Base-by-base conservation (phyloP, 2,888 invertebrate genomes). In the Lithophane ornitopus region DNA sequence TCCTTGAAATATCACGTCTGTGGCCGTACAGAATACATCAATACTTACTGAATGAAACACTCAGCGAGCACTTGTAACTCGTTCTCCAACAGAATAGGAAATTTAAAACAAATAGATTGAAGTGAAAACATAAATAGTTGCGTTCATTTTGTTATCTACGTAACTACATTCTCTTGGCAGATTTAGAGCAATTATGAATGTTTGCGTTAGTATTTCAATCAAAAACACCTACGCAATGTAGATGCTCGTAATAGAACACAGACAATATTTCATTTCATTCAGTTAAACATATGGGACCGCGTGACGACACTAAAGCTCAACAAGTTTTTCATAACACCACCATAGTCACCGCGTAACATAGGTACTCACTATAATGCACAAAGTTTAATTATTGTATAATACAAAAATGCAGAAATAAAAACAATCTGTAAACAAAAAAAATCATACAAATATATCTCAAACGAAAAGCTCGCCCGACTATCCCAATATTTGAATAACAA, bases 251-350 rank as follows among this genome's bases (percentile, higher is more conserved):
- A 68, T 71, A 74, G 54, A 82, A 75, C 28, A 58, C 62, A 74
- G 28, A 70, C 70, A 62, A 81, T 76, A 81, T 71, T 74, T 79
- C 52, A 72, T 71, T 82, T 72, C 70, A 75, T 82, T 73, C 82
- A 78, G 14, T 26, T 54, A 26, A 65, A 62, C 68, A 66, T 56
- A 49, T 44, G 59, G 59, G n/a, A 44, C 14, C 22, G 66, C n/a
- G 49, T 68, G 59, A 66, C 67, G 69, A 66, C 59, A 68, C 61
- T 67, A 63, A 68, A 76, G 70, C 75, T 83, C 75, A 80, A 83
- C 75, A 86, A 81, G 72, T 78, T 78, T 74, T 44, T 72, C 62
- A 65, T 49, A 68, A 70, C 68, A 83, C 52, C 49, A 68, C n/a
- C n/a, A n/a, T n/a, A n/a, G 70, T 39, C 41, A 62, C 44, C 12